These are phyloP conservation scores for Melanogrammus aeglefinus DNA, from an alignment of 2,797 vertebrate species.

Conservation along the genomic window DNA sequence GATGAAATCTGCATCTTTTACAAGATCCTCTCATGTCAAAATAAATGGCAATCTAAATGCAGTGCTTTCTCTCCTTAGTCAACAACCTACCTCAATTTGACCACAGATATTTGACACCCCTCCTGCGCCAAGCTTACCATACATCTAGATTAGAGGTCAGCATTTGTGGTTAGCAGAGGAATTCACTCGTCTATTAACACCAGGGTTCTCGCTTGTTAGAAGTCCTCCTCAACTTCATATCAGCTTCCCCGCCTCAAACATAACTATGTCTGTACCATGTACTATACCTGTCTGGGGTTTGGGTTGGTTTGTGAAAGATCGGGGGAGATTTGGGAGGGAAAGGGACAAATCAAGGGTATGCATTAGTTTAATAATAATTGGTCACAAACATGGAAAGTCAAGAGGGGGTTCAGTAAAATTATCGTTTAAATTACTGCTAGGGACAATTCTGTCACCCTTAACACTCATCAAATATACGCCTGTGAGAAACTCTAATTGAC, in stretches of 20 bases:
- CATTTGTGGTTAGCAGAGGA: conserved; percentile 41
- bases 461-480: background rate
- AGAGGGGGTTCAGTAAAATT: no score
- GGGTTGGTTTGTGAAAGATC: background rate
- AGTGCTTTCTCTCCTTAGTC: conserved; percentile 54
- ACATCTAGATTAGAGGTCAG: conserved; percentile 63
- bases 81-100: conserved; percentile 48
- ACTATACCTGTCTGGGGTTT: conserved; percentile 14
- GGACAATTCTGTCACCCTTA: background rate
- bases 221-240: conserved; percentile 18
- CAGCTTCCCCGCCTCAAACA: conserved; percentile 30
- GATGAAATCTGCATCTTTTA: conserved; percentile 11
- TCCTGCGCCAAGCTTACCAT: conserved; percentile 41
- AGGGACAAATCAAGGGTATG: background rate
- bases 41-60: conserved; percentile 38
- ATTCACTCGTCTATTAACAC: conserved; percentile 44
- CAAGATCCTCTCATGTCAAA: conserved; percentile 22
- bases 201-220: conserved; percentile 13
- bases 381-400: no score
- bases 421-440: background rate
- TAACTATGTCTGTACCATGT: conserved; percentile 9
- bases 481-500: background rate
- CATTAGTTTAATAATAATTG: no score
- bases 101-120: conserved; percentile 43
- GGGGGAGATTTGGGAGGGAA: background rate